Evolutionary conservation across 2,888 invertebrate species (phyloP), one percentile per base, ranked within the genome.

Genomic region (Hyles lineata): DNA sequence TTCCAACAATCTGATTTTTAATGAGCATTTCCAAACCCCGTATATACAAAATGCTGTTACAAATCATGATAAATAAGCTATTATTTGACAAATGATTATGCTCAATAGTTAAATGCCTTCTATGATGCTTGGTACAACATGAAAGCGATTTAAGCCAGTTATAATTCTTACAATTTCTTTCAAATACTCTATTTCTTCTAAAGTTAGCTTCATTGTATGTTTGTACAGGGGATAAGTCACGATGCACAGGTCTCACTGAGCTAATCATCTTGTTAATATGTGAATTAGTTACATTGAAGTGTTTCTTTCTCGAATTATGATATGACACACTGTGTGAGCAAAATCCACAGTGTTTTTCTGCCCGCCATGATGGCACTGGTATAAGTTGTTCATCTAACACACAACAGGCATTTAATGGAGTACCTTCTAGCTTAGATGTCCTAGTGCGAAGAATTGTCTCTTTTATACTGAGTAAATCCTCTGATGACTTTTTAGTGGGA

Each of bases 311-410:
- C 17, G 74, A 69, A n/a, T 74, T 73, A 61, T 74, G 74, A 50
- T 50, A 77, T n/a, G 70, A 73, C 60, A 71, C 73, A 71, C 71
- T 76, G 71, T 82, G 79, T n/a, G 79, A 74, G 76, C 85, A 87
- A 74, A 80, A 81, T 74, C 81, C 81, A 79, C 87, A 88, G 75
- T 80, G 79, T 61, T 76, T 80, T 74, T 89, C 89, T 0, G 91
- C 87, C 72, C 83, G 85, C 94, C 94, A 94, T 8, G 85, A 82
- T 0, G 93, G 93, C 43, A 92, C 87, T 0, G 93, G 92, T 62
- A 92, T 84, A 52, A 90, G 77, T 83, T 92, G 89, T 70, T 87
- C 87, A 82, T 94, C 92, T 74, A 90, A 85, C 19, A 94, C 93
- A 82, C 88, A 87, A 79, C 93, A 94, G 73, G 89, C 84, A 87